A percentile compares a stretch with the other conserved stretches of the same genome.
Evolutionary conservation across 2,113 vertebrate species (phyloP).

Genomic region (Callaeas wilsoni): DNA sequence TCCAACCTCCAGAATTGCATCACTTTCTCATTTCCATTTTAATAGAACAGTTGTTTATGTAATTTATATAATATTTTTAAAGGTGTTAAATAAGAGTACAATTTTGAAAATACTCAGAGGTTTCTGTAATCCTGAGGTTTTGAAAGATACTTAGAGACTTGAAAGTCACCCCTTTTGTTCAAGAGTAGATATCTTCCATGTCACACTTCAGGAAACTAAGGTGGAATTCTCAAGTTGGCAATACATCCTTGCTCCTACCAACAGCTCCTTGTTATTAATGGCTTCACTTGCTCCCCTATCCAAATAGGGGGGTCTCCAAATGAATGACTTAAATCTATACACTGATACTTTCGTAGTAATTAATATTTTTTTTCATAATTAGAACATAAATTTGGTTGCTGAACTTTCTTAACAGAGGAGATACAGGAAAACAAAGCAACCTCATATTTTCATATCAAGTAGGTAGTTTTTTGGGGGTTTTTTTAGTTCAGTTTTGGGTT

Average conservation of each 20-base stretch:
- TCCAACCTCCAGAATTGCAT: background rate
- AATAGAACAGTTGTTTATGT: background rate
- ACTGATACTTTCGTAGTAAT: background rate
- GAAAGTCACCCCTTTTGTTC: background rate
- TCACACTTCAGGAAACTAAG: background rate
- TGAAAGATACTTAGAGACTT: background rate
- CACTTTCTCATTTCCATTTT: background rate
- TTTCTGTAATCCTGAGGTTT: background rate
- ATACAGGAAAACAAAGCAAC: background rate
- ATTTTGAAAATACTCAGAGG: background rate
- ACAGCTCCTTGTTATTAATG: background rate
- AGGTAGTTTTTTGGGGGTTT: background rate
- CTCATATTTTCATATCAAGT: background rate
- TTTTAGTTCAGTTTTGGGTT: background rate
- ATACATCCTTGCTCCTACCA: background rate
- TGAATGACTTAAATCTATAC: background rate
- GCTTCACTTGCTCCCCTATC: background rate
- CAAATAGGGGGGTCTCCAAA: background rate
- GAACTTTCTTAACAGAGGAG: background rate
- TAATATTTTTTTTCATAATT: background rate
- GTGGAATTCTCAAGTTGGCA: background rate
- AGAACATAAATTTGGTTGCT: background rate
- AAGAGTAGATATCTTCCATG: background rate
- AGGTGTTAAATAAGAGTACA: background rate
- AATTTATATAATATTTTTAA: background rate